Conservation (phyloP, 2,797 vertebrate genomes). For the Protosalanx chinensis region DNA sequence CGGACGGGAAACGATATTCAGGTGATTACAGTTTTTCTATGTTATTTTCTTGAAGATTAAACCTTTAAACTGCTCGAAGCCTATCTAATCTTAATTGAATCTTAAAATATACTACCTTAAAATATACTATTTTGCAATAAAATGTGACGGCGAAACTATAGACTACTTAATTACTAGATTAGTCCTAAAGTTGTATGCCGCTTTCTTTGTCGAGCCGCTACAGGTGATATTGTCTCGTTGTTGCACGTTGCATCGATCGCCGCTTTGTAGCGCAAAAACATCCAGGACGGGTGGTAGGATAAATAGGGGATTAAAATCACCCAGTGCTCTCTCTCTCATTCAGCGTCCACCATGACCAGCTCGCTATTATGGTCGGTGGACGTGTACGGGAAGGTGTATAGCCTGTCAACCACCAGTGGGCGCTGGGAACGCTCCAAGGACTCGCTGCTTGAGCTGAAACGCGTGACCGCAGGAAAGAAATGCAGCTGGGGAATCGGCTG, state of each 20-base stretch:
- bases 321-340: conserved; percentile 15
- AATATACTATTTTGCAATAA: neutral
- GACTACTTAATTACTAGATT: too few relatives aligned
- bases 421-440: conserved; percentile 85
- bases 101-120: neutral
- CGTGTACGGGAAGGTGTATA: conserved; percentile 89
- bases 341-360: conserved; percentile 75
- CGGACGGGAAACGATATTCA: conserved; percentile 48
- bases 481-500: conserved; percentile 95
- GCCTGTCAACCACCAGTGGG: conserved; percentile 81
- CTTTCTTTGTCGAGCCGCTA: neutral
- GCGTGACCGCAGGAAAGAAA: conserved; percentile 78
- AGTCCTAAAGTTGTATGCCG: neutral
- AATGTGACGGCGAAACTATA: neutral
- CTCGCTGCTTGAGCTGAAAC: conserved; percentile 86
- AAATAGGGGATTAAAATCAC: conserved; percentile 57
- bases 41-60: neutral
- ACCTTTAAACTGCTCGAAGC: neutral
- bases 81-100: neutral
- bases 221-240: neutral
- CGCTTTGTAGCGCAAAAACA: neutral
- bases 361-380: conserved; percentile 92
- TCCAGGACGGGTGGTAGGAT: conserved; percentile 19
- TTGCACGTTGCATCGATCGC: neutral
- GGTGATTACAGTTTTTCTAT: conserved; percentile 41